Conservation (phyloP, 2,797 vertebrate genomes). For the Lates japonicus region DNA sequence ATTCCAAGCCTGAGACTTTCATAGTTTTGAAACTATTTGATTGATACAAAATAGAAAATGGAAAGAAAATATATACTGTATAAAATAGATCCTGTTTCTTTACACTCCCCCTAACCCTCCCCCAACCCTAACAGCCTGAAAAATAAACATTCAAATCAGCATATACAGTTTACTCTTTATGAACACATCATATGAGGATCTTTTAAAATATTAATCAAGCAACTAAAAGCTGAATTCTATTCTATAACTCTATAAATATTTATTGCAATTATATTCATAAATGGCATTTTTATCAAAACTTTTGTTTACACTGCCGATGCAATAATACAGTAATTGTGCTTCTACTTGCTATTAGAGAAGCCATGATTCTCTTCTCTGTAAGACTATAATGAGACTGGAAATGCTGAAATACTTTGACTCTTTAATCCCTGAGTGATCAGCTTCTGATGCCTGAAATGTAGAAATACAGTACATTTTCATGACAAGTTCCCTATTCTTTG, state of each 20-base stretch:
- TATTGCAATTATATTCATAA: constrained; percentile 39
- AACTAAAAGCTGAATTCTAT: constrained; percentile 40
- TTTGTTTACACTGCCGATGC: constrained; percentile 35
- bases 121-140: neutral
- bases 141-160: constrained; percentile 36
- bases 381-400: constrained; percentile 33
- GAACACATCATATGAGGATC: constrained; percentile 9
- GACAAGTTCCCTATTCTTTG: constrained; percentile 17
- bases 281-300: constrained; percentile 31
- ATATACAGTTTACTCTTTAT: constrained; percentile 36
- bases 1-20: constrained; percentile 46
- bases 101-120: neutral
- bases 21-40: constrained; percentile 52
- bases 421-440: constrained; percentile 76
- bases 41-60: constrained; percentile 37
- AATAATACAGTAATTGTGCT: constrained; percentile 47
- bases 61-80: constrained; percentile 30
- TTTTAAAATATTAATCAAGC: constrained; percentile 41
- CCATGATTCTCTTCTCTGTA: constrained; percentile 34
- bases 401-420: constrained; percentile 42
- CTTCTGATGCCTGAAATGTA: constrained; percentile 43
- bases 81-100: constrained; percentile 40
- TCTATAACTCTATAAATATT: constrained; percentile 51
- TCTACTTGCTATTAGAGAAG: constrained; percentile 26
- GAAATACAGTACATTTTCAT: constrained; percentile 42